Evolutionary conservation across 2,888 invertebrate species (phyloP).

Genomic region (Priocnemis perturbator): DNA sequence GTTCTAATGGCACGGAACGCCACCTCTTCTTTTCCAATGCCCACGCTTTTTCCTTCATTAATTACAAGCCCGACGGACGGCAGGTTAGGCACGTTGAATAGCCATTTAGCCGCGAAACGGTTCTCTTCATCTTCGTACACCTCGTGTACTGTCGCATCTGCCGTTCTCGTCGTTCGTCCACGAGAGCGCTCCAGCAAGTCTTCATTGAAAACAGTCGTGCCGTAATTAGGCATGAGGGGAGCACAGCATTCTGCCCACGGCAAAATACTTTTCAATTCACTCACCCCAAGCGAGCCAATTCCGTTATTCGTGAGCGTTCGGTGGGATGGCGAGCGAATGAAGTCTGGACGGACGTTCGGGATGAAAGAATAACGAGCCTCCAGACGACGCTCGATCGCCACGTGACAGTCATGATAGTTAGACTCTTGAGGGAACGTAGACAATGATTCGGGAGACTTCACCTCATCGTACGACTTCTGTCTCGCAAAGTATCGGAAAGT

Average conservation of each 20-base stretch:
- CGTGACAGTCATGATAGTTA: too few species aligned
- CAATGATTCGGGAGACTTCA: too few species aligned
- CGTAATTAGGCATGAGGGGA: slow-evolving; percentile 1
- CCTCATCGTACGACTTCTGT: too few species aligned
- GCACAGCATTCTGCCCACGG: not conserved
- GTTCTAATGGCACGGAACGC: too few species aligned
- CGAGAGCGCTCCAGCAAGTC: not conserved
- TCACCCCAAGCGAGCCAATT: slow-evolving; percentile 12
- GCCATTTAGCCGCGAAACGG: slow-evolving; percentile 17
- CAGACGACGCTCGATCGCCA: too few species aligned
- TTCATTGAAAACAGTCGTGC: not conserved
- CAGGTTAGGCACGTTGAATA: slow-evolving; percentile 21
- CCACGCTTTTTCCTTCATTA: slow-evolving; percentile 16
- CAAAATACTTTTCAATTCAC: slow-evolving; percentile 10
- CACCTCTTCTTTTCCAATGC: slow-evolving; percentile 3
- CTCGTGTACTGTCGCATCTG: too few species aligned
- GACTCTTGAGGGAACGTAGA: too few species aligned
- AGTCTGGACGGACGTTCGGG: too few species aligned
- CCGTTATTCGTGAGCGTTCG: slow-evolving; percentile 9
- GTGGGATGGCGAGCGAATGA: not conserved
- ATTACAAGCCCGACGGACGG: slow-evolving; percentile 17
- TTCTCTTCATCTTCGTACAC: slow-evolving; percentile 6
- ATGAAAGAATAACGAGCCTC: too few species aligned
- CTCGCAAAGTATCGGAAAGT: too few species aligned
- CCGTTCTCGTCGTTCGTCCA: too few species aligned